phyloP scores from a whole-genome alignment of 2,888 invertebrate genomes.

The Lasioglossum zephyrum region DNA sequence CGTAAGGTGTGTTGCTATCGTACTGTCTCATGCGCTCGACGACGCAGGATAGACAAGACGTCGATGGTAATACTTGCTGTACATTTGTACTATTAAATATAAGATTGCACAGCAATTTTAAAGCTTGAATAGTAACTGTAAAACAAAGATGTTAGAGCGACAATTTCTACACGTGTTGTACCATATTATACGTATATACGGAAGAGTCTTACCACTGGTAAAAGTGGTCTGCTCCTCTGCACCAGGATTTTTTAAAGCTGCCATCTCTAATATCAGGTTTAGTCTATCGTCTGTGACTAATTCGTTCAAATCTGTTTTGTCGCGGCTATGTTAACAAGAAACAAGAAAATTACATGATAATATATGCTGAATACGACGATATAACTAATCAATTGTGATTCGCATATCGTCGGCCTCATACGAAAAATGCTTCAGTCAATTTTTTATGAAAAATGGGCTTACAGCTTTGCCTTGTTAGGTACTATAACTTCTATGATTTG shows the following conservation, averaged over 20 bases:
- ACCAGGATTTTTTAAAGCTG: conserved; percentile 86
- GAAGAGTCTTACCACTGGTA: conserved; percentile 77
- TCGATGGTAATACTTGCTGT: conserved; percentile 84
- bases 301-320: conserved; percentile 90
- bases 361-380: background rate
- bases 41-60: conserved; percentile 85
- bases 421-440: too few relatives aligned
- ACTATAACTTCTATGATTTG: too few relatives aligned
- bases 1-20: conserved; percentile 87
- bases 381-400: background rate
- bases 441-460: too few relatives aligned
- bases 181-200: background rate
- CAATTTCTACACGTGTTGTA: background rate
- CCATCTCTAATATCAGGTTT: conserved; percentile 88
- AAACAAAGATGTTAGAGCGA: background rate
- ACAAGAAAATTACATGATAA: conserved; percentile 28
- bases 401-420: background rate
- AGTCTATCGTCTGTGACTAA: conserved; percentile 89
- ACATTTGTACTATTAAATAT: conserved; percentile 90
- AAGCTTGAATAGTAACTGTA: conserved; percentile 89
- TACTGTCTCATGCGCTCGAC: conserved; percentile 90
- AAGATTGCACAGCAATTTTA: conserved; percentile 95
- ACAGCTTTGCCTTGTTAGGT: too few relatives aligned
- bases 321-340: conserved; percentile 87
- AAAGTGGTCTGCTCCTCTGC: conserved; percentile 83